phyloP scores from a whole-genome alignment of 1,140 invertebrate species.

The Arion vulgaris region DNA sequence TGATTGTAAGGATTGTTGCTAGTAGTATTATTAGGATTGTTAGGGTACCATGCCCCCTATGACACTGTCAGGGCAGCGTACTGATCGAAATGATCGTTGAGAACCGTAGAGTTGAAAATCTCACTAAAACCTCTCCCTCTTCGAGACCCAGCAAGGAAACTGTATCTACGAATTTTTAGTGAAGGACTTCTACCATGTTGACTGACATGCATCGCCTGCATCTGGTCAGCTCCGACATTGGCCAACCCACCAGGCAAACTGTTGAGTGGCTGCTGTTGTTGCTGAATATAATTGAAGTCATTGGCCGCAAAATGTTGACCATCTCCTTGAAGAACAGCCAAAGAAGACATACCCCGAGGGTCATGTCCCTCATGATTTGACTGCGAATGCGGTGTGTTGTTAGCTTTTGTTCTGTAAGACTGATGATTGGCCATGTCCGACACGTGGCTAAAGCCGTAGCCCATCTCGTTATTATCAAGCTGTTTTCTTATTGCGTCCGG shows the following conservation, averaged over 20 bases:
- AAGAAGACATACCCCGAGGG: conserved; percentile 28
- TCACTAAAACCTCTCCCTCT: conserved; percentile 66
- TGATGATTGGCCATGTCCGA: conserved; percentile 70
- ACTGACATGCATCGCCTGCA: conserved; percentile 31
- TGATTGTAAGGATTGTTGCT: conserved; percentile 41
- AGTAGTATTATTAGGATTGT: conserved; percentile 4
- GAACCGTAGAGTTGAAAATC: conserved; percentile 69
- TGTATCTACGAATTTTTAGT: conserved; percentile 65
- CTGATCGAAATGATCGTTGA: conserved; percentile 88
- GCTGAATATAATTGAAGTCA: conserved; percentile 36
- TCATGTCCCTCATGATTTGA: conserved; percentile 38
- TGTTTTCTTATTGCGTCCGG: conserved; percentile 71
- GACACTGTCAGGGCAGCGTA: conserved; percentile 79
- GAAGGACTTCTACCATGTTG: conserved; percentile 59
- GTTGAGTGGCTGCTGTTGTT: conserved; percentile 36
- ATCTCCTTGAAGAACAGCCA: conserved; percentile 34
- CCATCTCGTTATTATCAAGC: conserved; percentile 59
- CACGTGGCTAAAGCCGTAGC: conserved; percentile 66
- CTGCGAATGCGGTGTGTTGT: conserved; percentile 47
- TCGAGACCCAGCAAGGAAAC: conserved; percentile 70
- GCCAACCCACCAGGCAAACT: conserved; percentile 35
- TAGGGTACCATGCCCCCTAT: conserved; percentile 51
- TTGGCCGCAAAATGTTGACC: conserved; percentile 37
- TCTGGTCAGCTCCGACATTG: conserved; percentile 1
- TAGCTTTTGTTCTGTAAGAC: conserved; percentile 63